phyloP scores from a whole-genome alignment of 2,113 vertebrate species.

The Seriola aureovittata region DNA sequence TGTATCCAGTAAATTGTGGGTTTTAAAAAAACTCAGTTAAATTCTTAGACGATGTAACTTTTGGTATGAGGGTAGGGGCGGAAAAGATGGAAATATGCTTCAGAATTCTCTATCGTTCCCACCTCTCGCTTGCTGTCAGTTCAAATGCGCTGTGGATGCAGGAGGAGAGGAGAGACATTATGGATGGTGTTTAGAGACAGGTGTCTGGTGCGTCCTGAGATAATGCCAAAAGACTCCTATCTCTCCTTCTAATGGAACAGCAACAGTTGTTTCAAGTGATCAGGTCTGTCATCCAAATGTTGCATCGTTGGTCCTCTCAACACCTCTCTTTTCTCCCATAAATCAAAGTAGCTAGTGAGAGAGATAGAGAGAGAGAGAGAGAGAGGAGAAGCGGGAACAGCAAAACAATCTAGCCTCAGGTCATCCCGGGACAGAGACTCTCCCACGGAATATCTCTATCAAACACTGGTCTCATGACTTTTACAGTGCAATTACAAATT shows the following conservation, averaged over 20 bases:
- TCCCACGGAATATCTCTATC: conserved; percentile 27
- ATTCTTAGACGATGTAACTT: conserved; percentile 51
- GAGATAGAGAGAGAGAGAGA: conserved; percentile 33
- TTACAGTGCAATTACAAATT: conserved; percentile 1
- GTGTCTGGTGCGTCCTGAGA: conserved; percentile 80
- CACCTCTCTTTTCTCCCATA: conserved; percentile 62
- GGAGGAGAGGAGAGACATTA: conserved; percentile 58
- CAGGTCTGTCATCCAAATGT: conserved; percentile 77
- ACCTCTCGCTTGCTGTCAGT: conserved; percentile 50
- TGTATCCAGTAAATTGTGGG: conserved; percentile 48
- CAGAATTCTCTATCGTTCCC: conserved; percentile 17
- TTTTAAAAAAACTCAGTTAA: conserved; percentile 47
- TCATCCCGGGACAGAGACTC: conserved; percentile 49
- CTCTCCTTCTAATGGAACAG: conserved; percentile 74
- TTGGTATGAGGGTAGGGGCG: conserved; percentile 45
- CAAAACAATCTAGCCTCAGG: conserved; percentile 38
- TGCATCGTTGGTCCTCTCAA: conserved; percentile 63
- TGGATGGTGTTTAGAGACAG: conserved; percentile 79
- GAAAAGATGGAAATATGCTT: conserved; percentile 23
- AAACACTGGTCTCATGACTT: conserved; percentile 29
- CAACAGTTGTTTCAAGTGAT: conserved; percentile 80
- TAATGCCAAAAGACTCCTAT: conserved; percentile 77
- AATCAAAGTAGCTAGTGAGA: conserved; percentile 62
- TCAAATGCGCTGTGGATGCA: conserved; percentile 49
- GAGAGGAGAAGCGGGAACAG: conserved; percentile 28